Evolutionary conservation across 2,888 invertebrate genomes (phyloP).

Genomic region (Leptothorax acervorum): DNA sequence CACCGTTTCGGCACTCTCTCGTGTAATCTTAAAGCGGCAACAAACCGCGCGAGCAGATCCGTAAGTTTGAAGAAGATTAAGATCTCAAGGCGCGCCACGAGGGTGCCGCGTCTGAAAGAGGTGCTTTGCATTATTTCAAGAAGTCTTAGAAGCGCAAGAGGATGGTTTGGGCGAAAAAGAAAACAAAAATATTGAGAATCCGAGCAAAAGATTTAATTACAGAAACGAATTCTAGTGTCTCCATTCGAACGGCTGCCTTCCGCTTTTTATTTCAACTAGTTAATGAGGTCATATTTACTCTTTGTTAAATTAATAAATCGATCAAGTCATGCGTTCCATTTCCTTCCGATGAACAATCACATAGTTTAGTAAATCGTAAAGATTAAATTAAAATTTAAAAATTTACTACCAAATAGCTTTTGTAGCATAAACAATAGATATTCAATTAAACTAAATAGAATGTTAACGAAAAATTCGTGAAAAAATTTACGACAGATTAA

Average conservation of each 20-base stretch:
- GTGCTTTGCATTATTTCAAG: slow-evolving; percentile 78
- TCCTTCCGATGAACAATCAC: not conserved
- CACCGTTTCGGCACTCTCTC: slow-evolving; percentile 55
- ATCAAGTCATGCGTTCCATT: not conserved
- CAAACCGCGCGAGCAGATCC: slow-evolving; percentile 62
- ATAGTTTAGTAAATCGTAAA: not conserved
- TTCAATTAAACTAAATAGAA: not conserved
- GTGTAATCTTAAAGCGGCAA: slow-evolving; percentile 68
- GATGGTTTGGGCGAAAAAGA: slow-evolving; percentile 23
- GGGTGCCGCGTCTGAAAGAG: slow-evolving; percentile 70
- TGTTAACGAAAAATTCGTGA: not conserved
- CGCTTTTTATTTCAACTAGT: slow-evolving; percentile 62
- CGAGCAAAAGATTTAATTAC: slow-evolving; percentile 72
- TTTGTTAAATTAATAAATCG: slow-evolving; percentile 15
- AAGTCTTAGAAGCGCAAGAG: slow-evolving; percentile 63
- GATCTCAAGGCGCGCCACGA: slow-evolving; percentile 66
- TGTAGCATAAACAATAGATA: not conserved
- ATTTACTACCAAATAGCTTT: slow-evolving; percentile 1
- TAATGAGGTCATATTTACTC: slow-evolving; percentile 64
- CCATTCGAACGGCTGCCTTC: slow-evolving; percentile 57
- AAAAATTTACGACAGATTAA: not conserved
- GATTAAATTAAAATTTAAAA: not conserved
- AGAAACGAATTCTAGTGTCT: slow-evolving; percentile 69
- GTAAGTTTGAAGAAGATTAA: slow-evolving; percentile 64
- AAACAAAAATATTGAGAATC: slow-evolving; percentile 44